Evolutionary conservation across 2,888 invertebrate species (phyloP), one percentile per base, ranked within the genome.

Genomic region (Drosophila mettleri): DNA sequence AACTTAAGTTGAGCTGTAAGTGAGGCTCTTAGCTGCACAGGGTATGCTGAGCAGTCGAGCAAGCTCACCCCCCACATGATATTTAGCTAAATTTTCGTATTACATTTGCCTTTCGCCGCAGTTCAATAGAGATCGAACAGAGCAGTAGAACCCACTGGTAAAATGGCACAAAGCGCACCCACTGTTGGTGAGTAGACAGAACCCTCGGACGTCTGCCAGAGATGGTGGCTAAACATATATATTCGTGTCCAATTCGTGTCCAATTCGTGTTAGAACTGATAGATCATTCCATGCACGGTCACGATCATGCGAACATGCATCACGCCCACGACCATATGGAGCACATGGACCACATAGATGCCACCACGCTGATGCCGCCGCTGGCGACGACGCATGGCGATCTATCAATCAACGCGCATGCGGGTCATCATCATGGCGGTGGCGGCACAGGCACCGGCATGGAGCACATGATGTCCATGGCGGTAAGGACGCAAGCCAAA

Each of bases 381-480:
- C 18, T 77, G 45, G 69, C 62, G 22, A 63, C 76, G 59, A 36
- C 74, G 4, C 74, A 78, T 31, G 55, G 51, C 1, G 73, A 72
- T 55, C 58, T 70, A 33, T 60, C 61, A 22, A 43, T 49, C 33
- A 16, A 69, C 20, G 43, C 66, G 48, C 82, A 80, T 59, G 75
- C 66, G 7, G 53, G 49, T 8, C 85, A 86, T 63, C 71, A 77
- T 48, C 79, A 86, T 34, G 67, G 54, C 16, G 67, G 54, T 14
- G 74, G 80, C 27, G 81, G 80, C 34, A 80, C 86, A 3, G 78
- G 77, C 41, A 83, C 82, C 14, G 86, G 85, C 48, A 84, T 92
- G 89, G 86, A 91, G 65, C 92, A 92, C 78, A 91, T 91, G 90
- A 92, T 92, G 92, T 91, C 92, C 14, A 92, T 92, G 92, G 88